Percentiles rank a stretch among this genome's conserved stretches.
phyloP scores from a whole-genome alignment of 2,797 vertebrate genomes.

The Oreortyx pictus region DNA sequence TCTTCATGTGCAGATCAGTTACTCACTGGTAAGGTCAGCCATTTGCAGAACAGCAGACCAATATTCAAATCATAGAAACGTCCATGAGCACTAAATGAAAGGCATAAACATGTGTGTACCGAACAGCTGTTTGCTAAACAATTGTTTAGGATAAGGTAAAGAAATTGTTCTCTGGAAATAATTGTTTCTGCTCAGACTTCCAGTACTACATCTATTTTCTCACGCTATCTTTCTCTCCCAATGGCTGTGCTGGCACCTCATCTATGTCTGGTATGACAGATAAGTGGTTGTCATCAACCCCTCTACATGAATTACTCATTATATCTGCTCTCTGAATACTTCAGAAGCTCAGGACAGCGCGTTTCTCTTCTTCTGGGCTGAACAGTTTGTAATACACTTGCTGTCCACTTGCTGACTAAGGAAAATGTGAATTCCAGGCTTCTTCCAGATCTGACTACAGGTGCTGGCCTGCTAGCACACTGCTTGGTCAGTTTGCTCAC shows the following conservation, averaged over 20 bases:
- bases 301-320: neutral
- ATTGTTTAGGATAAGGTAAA: conserved; percentile 6
- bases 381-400: neutral
- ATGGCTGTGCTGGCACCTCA: neutral
- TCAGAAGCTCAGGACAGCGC: neutral
- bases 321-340: neutral
- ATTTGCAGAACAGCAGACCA: neutral
- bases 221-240: conserved; percentile 29
- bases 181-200: conserved; percentile 19
- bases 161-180: conserved; percentile 6
- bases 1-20: neutral
- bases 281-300: neutral
- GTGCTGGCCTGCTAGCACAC: fast-evolving
- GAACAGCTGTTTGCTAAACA: neutral
- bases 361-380: neutral
- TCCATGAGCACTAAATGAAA: neutral
- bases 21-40: neutral
- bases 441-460: neutral
- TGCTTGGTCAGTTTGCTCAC: neutral
- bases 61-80: neutral
- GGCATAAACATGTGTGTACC: neutral
- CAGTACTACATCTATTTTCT: neutral
- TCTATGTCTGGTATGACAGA: neutral
- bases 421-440: neutral
- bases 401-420: neutral